phyloP scores from a whole-genome alignment of 2,888 invertebrate species.

The Reticulitermes lucifugus region DNA sequence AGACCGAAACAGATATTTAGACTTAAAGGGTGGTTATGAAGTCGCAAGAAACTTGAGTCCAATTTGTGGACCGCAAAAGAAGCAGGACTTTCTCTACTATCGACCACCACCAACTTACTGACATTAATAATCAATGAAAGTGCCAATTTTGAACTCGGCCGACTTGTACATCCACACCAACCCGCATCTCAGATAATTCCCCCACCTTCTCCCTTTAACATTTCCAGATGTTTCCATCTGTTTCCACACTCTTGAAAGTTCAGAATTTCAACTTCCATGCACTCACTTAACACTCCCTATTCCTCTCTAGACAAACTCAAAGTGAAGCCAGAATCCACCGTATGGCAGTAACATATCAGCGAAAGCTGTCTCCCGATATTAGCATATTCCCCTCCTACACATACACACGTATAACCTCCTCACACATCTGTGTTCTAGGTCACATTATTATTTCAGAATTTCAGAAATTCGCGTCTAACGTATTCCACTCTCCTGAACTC shows the following conservation, averaged over 20 bases:
- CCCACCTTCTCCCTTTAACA: background rate
- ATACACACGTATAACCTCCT: background rate
- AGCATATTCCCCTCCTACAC: slow-evolving; percentile 5
- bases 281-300: slow-evolving; percentile 5
- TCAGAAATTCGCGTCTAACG: background rate
- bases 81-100: no score
- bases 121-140: no score
- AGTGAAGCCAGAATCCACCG: background rate
- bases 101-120: no score
- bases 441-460: slow-evolving; percentile 37
- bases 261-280: background rate
- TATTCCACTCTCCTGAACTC: background rate
- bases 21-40: no score
- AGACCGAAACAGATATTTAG: no score
- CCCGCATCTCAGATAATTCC: background rate
- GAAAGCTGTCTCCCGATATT: background rate
- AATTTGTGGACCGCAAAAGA: no score
- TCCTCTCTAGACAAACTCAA: slow-evolving; percentile 8
- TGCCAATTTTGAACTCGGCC: no score
- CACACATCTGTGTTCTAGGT: background rate
- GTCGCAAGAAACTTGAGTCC: no score
- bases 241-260: background rate
- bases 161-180: background rate
- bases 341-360: slow-evolving; percentile 22
- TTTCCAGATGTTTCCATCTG: background rate